phyloP scores from a whole-genome alignment of 2,113 vertebrate species.

The Pelobates fuscus region DNA sequence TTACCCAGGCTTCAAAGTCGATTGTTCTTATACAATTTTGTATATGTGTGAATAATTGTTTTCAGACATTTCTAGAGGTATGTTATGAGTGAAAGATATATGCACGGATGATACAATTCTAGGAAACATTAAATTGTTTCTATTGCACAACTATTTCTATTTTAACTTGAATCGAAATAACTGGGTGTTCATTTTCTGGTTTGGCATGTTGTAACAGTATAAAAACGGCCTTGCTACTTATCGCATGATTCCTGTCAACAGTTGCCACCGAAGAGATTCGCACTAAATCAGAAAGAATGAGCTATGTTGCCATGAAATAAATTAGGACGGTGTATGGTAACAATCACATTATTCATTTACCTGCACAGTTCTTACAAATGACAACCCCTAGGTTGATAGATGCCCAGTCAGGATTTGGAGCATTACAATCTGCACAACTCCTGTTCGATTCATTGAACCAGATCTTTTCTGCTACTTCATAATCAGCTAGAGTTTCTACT shows the following conservation, averaged over 20 bases:
- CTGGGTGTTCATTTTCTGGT: no score
- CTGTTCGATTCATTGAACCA: slow-evolving; percentile 96
- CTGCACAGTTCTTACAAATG: slow-evolving; percentile 97
- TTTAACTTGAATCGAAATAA: no score
- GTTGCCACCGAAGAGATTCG: neutral
- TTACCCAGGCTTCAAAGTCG: no score
- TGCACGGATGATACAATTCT: no score
- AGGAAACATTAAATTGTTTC: no score
- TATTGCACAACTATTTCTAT: no score
- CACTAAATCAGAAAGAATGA: slow-evolving; percentile 22
- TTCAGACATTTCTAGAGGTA: no score
- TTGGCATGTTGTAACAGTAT: no score
- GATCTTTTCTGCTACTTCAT: slow-evolving; percentile 98
- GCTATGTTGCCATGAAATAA: neutral
- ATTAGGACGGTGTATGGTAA: slow-evolving; percentile 13
- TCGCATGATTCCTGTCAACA: neutral
- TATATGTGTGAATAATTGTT: no score
- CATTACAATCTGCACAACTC: slow-evolving; percentile 89
- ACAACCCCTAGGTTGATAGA: slow-evolving; percentile 96
- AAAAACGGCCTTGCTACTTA: neutral
- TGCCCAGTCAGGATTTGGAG: slow-evolving; percentile 88
- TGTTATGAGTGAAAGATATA: no score
- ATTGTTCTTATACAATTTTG: no score
- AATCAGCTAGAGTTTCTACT: slow-evolving; percentile 94
- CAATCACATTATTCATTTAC: slow-evolving; percentile 68